Base-by-base conservation (phyloP, 1,140 invertebrate genomes). In the Chlorops oryzae region DNA sequence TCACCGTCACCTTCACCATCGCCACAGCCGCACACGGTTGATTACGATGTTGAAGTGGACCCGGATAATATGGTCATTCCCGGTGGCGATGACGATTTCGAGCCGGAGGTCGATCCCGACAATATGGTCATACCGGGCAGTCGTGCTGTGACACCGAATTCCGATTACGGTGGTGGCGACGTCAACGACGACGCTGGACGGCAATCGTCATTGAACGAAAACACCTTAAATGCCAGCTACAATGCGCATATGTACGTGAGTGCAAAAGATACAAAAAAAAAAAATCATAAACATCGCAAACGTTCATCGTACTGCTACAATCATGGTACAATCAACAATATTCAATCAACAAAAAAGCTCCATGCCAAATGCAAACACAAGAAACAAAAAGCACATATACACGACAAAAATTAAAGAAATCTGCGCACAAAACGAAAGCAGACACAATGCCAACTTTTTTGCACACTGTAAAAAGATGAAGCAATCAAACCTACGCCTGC, bases 231-330 rank as follows among this genome's bases (percentile, higher is more conserved):
- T 18, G 43, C 43, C 47, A 54, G 63, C 61, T 69, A 64, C 47
- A 65, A 70, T 59, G 62, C 60, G 63, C 67, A 70, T 62, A 70
- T 62, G 67, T 70, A 67, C 70, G 67, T 70, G 50, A 34, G 47
- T 34, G 51, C 57, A 49, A 61, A 52, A 61, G 59, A 65, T 54
- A 52, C 6, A 52, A 63, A 59, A 70, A 44, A 34, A 13, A 47
- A 39, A 48, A 15, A 66, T 65, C 34, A 55, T 56, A 59, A 57
- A 45, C 37, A 49, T 45, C 42, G 47, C 35, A 42, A 53, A 59
- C 45, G 40, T 41, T 18, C 32, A 27, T 21, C 49, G 35, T 48
- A 39, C 50, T 20, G 37, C 28, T 27, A n/a, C 44, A 35, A 25
- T 5, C 32, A 22, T 25, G 28, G 42, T 44, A 17, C 22, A 23